Base-by-base conservation (phyloP, 1,140 invertebrate genomes). In the Lamellibrachia luymesi region DNA sequence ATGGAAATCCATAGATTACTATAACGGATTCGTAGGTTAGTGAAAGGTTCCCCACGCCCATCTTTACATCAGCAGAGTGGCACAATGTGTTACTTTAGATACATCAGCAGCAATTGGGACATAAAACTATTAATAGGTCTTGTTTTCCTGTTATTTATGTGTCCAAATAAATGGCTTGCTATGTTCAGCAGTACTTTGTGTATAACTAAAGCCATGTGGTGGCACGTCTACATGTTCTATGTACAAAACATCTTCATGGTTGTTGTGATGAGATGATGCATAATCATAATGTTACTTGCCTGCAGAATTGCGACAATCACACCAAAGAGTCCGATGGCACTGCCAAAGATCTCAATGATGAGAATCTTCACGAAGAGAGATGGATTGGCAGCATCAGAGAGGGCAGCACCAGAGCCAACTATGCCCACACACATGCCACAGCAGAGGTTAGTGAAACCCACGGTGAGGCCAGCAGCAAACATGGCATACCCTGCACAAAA, bases 231-330 rank as follows among this genome's bases (percentile, higher is more conserved):
- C 38, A 38, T 38, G 38, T 38, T 38, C 38, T 38, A 38, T 80
- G 64, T 8, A 80, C 6, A 4, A 0, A 2, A 17, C 25, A 80
- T 80, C 13, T 80, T 0, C 64, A 80, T 80, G 64, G 52, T 56
- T 38, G 38, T 38, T 38, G 38, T 38, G 38, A 56, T 56, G 52
- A 56, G 13, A 56, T 56, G 52, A 56, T 56, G 6, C 52, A 80
- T 22, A 80, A 22, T 17, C 8, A 80, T 22, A 80, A 22, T 10
- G 64, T 10, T 80, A 94, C 95, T 98, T 95, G 97, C 97, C 97
- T 99, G 98, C 96, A 99, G 98, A 97, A 99, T 99, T 94, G 98
- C 98, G 93, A 99, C 98, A 96, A 99, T 99, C n/a, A 99, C 97
- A 93, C 99, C 99, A 97, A 99, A 99, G 0, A 99, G 97, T 95